These are phyloP conservation scores for Caenorhabditis sp. DNA, from an alignment of 2,888 invertebrate species.

Conservation along the genomic window DNA sequence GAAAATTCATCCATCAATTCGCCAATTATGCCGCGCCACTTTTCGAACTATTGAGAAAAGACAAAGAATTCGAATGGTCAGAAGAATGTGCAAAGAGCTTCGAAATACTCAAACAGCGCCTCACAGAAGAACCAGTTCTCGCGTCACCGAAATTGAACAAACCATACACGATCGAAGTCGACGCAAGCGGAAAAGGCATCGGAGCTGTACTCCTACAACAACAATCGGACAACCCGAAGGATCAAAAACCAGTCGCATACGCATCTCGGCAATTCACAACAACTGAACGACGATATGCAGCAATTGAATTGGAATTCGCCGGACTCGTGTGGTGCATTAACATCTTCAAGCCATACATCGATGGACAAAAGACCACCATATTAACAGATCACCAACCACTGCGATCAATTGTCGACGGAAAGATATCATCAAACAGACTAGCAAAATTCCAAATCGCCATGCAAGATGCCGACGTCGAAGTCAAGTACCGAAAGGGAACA, in stretches of 20 bases:
- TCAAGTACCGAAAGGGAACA: conserved; percentile 45
- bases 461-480: conserved; percentile 32
- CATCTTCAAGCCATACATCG: conserved; percentile 25
- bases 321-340: conserved; percentile 15
- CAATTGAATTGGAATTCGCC: conserved; percentile 29
- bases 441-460: conserved; percentile 27
- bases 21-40: conserved; percentile 18
- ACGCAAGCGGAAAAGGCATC: conserved; percentile 22
- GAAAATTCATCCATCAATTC: conserved; percentile 30
- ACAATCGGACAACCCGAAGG: conserved; percentile 5
- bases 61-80: conserved; percentile 22
- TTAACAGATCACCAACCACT: conserved; percentile 31
- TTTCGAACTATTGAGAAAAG: conserved; percentile 18
- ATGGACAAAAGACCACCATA: conserved; percentile 10
- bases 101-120: conserved; percentile 2
- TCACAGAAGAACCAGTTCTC: conserved; percentile 19
- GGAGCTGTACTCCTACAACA: conserved; percentile 27
- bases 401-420: conserved; percentile 10
- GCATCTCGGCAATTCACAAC: conserved; percentile 10
- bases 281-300: conserved; percentile 12
- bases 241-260: conserved; percentile 16
- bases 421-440: conserved; percentile 16
- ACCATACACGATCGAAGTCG: conserved; percentile 33
- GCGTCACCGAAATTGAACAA: conserved; percentile 10
- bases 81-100: conserved; percentile 15